Evolutionary conservation across 2,113 vertebrate genomes (phyloP).

Genomic region (Bambusicola thoracicus): DNA sequence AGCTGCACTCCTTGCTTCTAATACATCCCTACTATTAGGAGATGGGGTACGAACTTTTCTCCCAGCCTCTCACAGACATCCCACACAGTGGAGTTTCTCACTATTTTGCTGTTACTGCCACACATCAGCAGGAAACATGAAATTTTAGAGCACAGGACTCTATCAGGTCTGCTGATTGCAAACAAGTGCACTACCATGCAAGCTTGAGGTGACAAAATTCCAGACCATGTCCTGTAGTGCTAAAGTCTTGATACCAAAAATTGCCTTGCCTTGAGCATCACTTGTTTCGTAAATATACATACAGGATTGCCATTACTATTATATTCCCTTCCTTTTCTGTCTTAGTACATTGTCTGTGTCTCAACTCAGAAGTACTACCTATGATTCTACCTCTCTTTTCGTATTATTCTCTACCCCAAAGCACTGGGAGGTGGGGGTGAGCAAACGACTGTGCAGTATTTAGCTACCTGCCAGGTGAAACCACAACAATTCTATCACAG

Average conservation of each 20-base stretch:
- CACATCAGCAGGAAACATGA: not conserved
- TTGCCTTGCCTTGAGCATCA: not conserved
- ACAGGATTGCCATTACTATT: not conserved
- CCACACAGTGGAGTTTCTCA: not conserved
- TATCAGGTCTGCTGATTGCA: not conserved
- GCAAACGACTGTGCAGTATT: not conserved
- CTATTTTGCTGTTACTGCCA: not conserved
- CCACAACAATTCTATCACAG: not conserved
- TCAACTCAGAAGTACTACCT: not conserved
- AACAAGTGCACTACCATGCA: not conserved
- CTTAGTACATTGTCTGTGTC: not conserved
- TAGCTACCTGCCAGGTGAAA: not conserved
- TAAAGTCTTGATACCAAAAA: not conserved
- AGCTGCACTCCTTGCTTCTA: not conserved
- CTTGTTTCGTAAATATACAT: not conserved
- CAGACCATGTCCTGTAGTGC: not conserved
- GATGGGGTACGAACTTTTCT: not conserved
- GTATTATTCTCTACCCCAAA: not conserved
- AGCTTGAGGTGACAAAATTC: not conserved
- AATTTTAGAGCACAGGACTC: not conserved
- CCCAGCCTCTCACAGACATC: not conserved
- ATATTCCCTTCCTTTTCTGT: not conserved
- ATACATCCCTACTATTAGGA: not conserved
- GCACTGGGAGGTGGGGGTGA: not conserved
- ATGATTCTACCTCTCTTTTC: no score